Percentiles rank a stretch among this genome's conserved stretches.
Conservation (phyloP, 2,888 invertebrate genomes). For the Drosophila eohydei region DNA sequence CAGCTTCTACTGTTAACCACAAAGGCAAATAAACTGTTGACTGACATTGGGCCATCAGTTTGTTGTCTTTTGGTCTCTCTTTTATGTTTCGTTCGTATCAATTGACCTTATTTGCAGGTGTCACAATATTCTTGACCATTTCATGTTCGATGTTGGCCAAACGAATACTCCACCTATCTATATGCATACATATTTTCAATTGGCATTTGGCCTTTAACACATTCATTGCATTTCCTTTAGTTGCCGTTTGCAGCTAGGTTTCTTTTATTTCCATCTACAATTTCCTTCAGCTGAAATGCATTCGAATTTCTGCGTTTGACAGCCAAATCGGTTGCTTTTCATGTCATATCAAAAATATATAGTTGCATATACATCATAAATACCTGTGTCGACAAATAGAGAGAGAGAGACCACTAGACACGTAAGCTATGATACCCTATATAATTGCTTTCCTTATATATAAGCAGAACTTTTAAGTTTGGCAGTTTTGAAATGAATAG, state of each 20-base stretch:
- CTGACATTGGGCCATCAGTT: slow-evolving; percentile 52
- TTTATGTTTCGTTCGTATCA: slow-evolving; percentile 53
- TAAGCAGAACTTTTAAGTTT: neutral
- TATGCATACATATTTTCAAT: neutral
- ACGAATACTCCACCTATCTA: slow-evolving; percentile 16
- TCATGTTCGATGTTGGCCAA: slow-evolving; percentile 27
- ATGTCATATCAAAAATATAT: slow-evolving; percentile 27
- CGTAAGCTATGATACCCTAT: slow-evolving; percentile 2
- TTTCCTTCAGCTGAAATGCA: slow-evolving; percentile 42
- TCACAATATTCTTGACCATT: slow-evolving; percentile 36
- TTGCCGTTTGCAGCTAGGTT: slow-evolving; percentile 14
- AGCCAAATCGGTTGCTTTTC: slow-evolving; percentile 34
- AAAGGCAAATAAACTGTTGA: slow-evolving; percentile 58
- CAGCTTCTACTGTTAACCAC: slow-evolving; percentile 53
- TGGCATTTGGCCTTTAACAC: slow-evolving; percentile 17
- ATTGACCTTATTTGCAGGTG: slow-evolving; percentile 73
- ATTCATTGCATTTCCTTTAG: slow-evolving; percentile 38
- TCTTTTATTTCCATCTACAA: slow-evolving; percentile 16
- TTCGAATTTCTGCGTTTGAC: slow-evolving; percentile 46
- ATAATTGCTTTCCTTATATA: neutral
- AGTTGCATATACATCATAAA: slow-evolving; percentile 4
- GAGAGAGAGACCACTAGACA: neutral
- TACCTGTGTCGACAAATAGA: slow-evolving; percentile 12
- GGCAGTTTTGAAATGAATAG: no score
- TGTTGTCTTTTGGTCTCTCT: slow-evolving; percentile 26